These are phyloP conservation scores for Phoxinus dragarum DNA, from an alignment of 2,797 vertebrate genomes.

Conservation along the genomic window DNA sequence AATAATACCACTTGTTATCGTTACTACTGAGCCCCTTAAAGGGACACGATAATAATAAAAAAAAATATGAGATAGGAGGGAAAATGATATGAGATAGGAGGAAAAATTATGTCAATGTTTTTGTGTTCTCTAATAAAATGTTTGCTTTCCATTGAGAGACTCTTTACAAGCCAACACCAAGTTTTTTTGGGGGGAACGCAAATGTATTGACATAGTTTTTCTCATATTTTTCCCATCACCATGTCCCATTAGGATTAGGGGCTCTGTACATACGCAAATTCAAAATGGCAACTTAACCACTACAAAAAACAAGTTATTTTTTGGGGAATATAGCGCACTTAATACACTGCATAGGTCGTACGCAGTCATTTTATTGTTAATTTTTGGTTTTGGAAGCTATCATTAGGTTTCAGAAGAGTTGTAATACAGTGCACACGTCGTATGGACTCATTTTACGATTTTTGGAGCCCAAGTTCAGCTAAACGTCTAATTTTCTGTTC, in stretches of 20 bases:
- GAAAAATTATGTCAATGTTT: neutral
- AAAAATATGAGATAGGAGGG: neutral
- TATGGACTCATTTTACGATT: neutral
- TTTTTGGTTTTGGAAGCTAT: neutral
- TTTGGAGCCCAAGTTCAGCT: neutral
- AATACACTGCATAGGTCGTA: neutral
- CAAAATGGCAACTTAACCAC: neutral
- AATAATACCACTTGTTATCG: neutral
- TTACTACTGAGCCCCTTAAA: neutral
- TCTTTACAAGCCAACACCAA: neutral
- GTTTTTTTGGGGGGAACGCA: neutral
- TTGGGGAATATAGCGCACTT: neutral
- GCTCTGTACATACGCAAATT: neutral
- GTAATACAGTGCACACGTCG: neutral
- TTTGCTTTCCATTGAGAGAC: neutral
- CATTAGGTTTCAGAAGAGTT: neutral
- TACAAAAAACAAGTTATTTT: neutral
- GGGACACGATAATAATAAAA: neutral
- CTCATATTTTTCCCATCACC: neutral
- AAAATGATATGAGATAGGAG: neutral
- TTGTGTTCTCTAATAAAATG: neutral
- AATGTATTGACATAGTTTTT: neutral
- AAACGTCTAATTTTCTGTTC: neutral
- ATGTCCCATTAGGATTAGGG: neutral
- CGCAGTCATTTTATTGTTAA: neutral